These are phyloP conservation scores for Lepidocolaptes lacrymiger DNA, from an alignment of 2,797 vertebrate genomes.

Conservation along the genomic window DNA sequence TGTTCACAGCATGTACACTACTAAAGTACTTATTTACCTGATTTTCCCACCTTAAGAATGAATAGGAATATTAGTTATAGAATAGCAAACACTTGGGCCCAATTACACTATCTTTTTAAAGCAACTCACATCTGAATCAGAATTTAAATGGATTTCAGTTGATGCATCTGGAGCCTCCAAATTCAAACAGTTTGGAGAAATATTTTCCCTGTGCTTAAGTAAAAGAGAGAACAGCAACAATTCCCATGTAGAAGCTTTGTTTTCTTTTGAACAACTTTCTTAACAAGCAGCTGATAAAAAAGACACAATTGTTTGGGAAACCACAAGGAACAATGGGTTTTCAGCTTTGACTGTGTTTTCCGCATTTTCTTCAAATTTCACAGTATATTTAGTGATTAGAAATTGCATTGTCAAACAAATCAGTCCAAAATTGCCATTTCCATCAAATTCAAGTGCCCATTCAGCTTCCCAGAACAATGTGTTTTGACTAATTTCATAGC, in stretches of 20 bases:
- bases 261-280: not conserved
- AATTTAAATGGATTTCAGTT: not conserved
- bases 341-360: not conserved
- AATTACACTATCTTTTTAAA: not conserved
- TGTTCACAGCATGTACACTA: not conserved
- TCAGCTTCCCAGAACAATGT: not conserved
- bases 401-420: not conserved
- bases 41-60: not conserved
- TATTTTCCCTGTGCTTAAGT: not conserved
- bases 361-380: not conserved
- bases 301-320: not conserved
- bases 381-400: accelerated
- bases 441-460: not conserved
- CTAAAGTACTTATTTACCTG: not conserved
- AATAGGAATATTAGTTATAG: not conserved
- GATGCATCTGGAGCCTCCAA: not conserved
- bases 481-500: not conserved
- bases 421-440: not conserved
- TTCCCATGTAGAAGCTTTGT: not conserved
- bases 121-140: not conserved
- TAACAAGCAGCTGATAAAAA: not conserved
- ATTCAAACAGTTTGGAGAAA: not conserved
- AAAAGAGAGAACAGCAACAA: not conserved
- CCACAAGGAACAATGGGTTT: not conserved
- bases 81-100: not conserved